Percentiles rank a stretch among this genome's conserved stretches.
Conservation (phyloP, 2,888 invertebrate genomes). For the Monopis laevigella region DNA sequence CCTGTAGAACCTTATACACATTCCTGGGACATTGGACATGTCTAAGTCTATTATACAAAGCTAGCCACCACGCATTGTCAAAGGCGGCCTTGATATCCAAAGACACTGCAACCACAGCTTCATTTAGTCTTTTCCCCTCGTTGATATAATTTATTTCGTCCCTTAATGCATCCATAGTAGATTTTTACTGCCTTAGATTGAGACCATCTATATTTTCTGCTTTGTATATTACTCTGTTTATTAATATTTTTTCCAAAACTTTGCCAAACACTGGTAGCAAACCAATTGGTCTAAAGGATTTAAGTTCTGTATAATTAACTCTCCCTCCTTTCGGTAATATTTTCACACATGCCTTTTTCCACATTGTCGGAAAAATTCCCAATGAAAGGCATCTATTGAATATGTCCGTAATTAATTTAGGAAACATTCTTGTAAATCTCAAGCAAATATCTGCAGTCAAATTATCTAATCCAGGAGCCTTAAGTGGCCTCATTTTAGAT, state of each 20-base stretch:
- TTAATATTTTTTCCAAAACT: conserved; percentile 15
- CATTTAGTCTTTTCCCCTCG: background rate
- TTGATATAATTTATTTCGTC: conserved; percentile 12
- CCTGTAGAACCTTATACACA: conserved; percentile 16
- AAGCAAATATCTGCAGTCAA: conserved; percentile 21
- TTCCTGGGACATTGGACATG: conserved; percentile 19
- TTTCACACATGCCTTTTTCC: conserved; percentile 21
- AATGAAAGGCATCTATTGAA: conserved; percentile 8
- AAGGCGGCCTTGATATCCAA: conserved; percentile 14
- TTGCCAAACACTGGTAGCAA: conserved; percentile 21
- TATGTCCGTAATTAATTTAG: background rate
- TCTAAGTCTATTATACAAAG: conserved; percentile 17
- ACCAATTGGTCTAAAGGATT: conserved; percentile 21
- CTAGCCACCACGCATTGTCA: conserved; percentile 15
- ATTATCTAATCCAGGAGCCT: conserved; percentile 20
- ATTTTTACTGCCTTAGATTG: conserved; percentile 17
- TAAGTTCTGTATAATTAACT: conserved; percentile 11
- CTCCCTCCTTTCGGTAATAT: conserved; percentile 24
- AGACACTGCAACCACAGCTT: conserved; percentile 14
- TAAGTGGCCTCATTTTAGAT: conserved; percentile 17
- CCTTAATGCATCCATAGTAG: conserved; percentile 15
- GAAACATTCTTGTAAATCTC: conserved; percentile 1
- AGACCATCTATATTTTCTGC: background rate
- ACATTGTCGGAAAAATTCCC: conserved; percentile 17
- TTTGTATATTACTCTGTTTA: conserved; percentile 15